Evolutionary conservation across 2,113 vertebrate genomes (phyloP).

Genomic region (Melozone crissalis): DNA sequence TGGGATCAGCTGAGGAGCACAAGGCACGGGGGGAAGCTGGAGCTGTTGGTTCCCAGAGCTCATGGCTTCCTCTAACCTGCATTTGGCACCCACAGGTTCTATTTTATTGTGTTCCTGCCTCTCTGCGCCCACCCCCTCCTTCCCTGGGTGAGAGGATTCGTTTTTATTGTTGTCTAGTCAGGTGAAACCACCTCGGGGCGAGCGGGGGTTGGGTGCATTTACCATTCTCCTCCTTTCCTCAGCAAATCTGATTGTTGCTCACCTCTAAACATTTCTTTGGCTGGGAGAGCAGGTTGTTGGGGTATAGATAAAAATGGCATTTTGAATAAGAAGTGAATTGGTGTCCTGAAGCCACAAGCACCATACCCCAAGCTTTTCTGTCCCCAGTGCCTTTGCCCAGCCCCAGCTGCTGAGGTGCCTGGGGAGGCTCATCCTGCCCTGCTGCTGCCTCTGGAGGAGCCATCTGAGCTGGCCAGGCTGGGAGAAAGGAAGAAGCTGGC

Average conservation of each 20-base stretch:
- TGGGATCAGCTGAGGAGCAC: not conserved
- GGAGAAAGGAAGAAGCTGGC: not conserved
- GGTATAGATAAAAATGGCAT: fast-evolving
- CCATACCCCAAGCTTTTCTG: not conserved
- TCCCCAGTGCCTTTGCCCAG: not conserved
- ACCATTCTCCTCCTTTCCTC: not conserved
- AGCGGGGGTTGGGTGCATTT: not conserved
- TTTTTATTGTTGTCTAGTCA: not conserved
- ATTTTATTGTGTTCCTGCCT: not conserved
- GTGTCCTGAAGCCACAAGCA: not conserved
- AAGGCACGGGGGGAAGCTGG: fast-evolving
- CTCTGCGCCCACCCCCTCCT: not conserved
- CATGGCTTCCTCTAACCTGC: not conserved
- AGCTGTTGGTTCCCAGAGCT: not conserved
- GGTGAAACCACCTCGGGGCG: not conserved
- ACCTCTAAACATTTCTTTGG: not conserved
- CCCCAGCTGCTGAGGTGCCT: not conserved
- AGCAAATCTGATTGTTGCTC: not conserved
- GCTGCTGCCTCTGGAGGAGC: fast-evolving
- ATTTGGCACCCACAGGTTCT: not conserved
- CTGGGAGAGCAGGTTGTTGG: not conserved
- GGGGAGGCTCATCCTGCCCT: not conserved
- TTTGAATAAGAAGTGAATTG: not conserved
- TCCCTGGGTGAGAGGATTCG: not conserved
- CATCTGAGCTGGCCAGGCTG: not conserved